A percentile compares a stretch with the other conserved stretches of the same genome.
These are phyloP conservation scores for Vanessa cardui DNA, from an alignment of 2,888 invertebrate species.

Conservation along the genomic window DNA sequence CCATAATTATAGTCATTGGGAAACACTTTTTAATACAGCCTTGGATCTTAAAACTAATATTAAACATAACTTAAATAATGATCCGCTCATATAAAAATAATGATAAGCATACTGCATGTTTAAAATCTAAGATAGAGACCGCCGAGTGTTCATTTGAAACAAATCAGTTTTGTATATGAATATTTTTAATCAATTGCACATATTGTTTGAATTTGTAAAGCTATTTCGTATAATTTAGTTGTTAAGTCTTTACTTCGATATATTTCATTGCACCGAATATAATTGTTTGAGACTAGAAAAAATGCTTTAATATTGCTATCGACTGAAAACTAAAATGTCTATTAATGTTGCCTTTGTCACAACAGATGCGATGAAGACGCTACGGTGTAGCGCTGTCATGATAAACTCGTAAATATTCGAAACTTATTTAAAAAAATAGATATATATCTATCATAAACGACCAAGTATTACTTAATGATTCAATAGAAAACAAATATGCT, in stretches of 20 bases:
- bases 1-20: constrained; percentile 32
- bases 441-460: constrained; percentile 11
- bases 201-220: constrained; percentile 15
- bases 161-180: constrained; percentile 9
- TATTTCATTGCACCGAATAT: constrained; percentile 35
- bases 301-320: constrained; percentile 1
- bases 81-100: constrained; percentile 80
- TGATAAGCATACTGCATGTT: constrained; percentile 66
- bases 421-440: constrained; percentile 13
- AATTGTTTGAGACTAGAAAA: constrained; percentile 33
- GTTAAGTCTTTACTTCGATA: constrained; percentile 26
- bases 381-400: constrained; percentile 29
- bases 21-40: constrained; percentile 78
- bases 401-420: constrained; percentile 27
- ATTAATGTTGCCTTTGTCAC: background rate
- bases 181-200: constrained; percentile 39
- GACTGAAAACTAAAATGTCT: background rate
- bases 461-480: constrained; percentile 4
- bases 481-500: constrained; percentile 8
- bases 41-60: constrained; percentile 79
- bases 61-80: constrained; percentile 77
- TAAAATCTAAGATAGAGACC: constrained; percentile 74
- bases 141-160: constrained; percentile 55
- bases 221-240: constrained; percentile 36
- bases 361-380: constrained; percentile 6